Conservation (phyloP, 2,888 invertebrate genomes). For the Leptinotarsa rubiginosa region DNA sequence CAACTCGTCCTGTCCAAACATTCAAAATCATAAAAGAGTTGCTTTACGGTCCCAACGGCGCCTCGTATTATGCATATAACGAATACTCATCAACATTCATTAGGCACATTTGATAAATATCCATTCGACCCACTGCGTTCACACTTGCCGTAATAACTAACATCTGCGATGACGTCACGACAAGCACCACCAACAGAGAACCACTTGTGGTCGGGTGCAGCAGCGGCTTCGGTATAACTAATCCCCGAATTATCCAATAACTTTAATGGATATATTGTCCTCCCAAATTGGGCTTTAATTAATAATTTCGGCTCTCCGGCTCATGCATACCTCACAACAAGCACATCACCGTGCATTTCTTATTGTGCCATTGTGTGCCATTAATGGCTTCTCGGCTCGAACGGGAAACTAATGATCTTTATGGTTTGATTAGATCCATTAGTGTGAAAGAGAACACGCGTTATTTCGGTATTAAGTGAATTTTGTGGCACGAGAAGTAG, state of each 20-base stretch:
- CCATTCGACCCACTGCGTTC: constrained; percentile 15
- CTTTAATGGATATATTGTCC: constrained; percentile 38
- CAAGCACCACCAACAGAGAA: constrained; percentile 30
- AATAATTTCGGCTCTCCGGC: constrained; percentile 31
- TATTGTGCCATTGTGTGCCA: constrained; percentile 9
- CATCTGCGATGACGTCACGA: constrained; percentile 28
- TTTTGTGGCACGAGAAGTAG: neutral
- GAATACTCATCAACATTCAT: neutral
- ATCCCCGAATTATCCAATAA: constrained; percentile 37
- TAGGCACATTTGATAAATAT: constrained; percentile 10
- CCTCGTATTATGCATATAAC: neutral
- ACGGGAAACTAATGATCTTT: neutral
- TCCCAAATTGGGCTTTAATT: constrained; percentile 35
- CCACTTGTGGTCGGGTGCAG: constrained; percentile 28
- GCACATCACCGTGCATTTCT: neutral
- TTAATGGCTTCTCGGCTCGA: constrained; percentile 8
- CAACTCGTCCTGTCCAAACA: too few relatives aligned
- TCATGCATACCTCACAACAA: constrained; percentile 29
- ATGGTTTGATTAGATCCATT: constrained; percentile 2
- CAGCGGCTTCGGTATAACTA: constrained; percentile 27
- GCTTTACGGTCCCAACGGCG: neutral
- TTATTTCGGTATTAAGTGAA: neutral
- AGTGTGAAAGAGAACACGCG: neutral
- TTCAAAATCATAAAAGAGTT: too few relatives aligned
- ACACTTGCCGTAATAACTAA: constrained; percentile 32